Evolutionary conservation across 1,140 invertebrate genomes (phyloP).

Genomic region (Penaeus indicus): DNA sequence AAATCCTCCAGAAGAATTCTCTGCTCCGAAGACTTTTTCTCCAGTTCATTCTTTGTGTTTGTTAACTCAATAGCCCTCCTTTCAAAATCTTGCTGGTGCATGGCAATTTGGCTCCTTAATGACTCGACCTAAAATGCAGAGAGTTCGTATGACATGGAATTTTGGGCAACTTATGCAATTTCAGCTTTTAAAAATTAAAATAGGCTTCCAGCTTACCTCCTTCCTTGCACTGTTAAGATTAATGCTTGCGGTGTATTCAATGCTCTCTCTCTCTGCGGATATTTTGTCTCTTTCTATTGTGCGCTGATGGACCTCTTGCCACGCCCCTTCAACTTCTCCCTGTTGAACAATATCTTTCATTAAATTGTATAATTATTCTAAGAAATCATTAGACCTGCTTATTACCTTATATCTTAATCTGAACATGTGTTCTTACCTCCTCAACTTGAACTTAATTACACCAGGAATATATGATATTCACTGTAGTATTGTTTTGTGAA

Average conservation of each 20-base stretch:
- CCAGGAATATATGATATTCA: too few species aligned
- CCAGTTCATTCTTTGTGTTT: slow-evolving; percentile 28
- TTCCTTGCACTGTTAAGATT: slow-evolving; percentile 39
- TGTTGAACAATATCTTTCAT: not conserved
- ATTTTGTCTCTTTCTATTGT: slow-evolving; percentile 41
- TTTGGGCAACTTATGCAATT: not conserved
- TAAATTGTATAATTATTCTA: not conserved
- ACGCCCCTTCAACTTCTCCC: slow-evolving; percentile 51
- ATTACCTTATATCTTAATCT: too few species aligned
- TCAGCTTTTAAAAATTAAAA: not conserved
- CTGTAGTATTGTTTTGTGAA: too few species aligned
- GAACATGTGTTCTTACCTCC: too few species aligned
- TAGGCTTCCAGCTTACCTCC: slow-evolving; percentile 17
- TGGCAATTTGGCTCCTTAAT: slow-evolving; percentile 32
- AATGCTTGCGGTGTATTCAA: slow-evolving; percentile 44
- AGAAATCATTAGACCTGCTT: not conserved
- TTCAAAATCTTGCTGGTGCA: slow-evolving; percentile 29
- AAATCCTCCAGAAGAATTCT: not conserved
- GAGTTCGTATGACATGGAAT: not conserved
- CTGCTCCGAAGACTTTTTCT: not conserved
- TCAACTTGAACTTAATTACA: too few species aligned
- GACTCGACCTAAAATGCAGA: slow-evolving; percentile 29
- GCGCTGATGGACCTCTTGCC: slow-evolving; percentile 52
- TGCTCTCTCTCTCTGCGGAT: slow-evolving; percentile 43
- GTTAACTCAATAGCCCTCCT: slow-evolving; percentile 25